phyloP scores from a whole-genome alignment of 2,113 vertebrate species.

The Diphyllodes magnificus region DNA sequence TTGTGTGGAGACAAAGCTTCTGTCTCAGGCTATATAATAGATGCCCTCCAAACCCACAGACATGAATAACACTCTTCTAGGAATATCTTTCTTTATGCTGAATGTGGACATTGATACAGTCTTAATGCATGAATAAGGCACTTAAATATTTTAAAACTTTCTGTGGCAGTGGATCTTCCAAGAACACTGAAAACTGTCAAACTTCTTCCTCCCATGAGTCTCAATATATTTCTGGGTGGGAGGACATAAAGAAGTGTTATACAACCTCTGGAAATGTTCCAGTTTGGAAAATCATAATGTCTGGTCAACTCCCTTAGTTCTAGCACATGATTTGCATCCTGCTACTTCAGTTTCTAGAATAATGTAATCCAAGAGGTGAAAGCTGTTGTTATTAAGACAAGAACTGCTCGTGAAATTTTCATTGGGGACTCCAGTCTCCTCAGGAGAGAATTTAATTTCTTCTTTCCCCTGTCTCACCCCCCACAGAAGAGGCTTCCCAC shows the following conservation, averaged over 20 bases:
- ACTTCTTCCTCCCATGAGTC: neutral
- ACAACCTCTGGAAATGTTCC: slow-evolving; percentile 17
- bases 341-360: neutral
- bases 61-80: neutral
- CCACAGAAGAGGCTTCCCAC: neutral
- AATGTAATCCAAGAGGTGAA: neutral
- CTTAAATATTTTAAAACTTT: neutral
- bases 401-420: neutral
- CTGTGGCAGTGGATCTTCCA: neutral
- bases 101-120: neutral
- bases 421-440: neutral
- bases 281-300: neutral
- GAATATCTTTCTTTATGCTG: neutral
- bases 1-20: neutral
- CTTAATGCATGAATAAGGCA: neutral
- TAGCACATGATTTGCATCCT: neutral
- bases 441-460: neutral
- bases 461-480: neutral
- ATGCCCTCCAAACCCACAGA: neutral
- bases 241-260: slow-evolving; percentile 4
- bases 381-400: neutral
- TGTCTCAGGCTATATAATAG: neutral
- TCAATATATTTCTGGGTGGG: slow-evolving; percentile 3
- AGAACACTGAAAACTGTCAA: neutral
- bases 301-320: neutral